Conservation (phyloP, 2,113 vertebrate species). For the Microtus montanus region DNA sequence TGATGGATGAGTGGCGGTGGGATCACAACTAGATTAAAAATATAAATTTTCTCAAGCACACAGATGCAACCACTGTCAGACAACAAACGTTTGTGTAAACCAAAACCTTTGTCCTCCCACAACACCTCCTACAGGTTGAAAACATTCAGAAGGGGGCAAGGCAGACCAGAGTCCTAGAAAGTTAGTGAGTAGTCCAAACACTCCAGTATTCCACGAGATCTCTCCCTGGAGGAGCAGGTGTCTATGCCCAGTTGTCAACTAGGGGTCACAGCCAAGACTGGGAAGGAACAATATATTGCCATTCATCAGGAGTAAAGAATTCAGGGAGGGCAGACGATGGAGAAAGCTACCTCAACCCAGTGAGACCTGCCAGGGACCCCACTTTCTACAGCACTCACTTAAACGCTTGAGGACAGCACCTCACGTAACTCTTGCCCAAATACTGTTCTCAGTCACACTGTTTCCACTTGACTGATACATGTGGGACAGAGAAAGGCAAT, state of each 20-base stretch:
- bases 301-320: neutral
- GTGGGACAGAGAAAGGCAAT: neutral
- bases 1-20: neutral
- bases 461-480: neutral
- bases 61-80: neutral
- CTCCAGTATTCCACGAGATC: neutral
- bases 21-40: constrained; percentile 52
- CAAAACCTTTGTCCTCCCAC: neutral
- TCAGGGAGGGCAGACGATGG: neutral
- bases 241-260: neutral
- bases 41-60: constrained; percentile 53
- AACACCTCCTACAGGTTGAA: neutral
- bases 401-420: neutral
- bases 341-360: neutral
- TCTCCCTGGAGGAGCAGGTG: constrained; percentile 32
- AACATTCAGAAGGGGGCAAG: neutral
- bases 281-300: neutral
- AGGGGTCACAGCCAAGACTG: neutral
- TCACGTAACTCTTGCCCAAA: neutral
- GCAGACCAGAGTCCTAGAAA: neutral
- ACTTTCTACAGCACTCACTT: neutral
- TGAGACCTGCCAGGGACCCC: too few species aligned
- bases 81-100: constrained; percentile 21
- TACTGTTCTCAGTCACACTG: neutral
- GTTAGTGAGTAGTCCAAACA: constrained; percentile 7